These are phyloP conservation scores for Griposia aprilina DNA, from an alignment of 2,888 invertebrate genomes.

Conservation along the genomic window DNA sequence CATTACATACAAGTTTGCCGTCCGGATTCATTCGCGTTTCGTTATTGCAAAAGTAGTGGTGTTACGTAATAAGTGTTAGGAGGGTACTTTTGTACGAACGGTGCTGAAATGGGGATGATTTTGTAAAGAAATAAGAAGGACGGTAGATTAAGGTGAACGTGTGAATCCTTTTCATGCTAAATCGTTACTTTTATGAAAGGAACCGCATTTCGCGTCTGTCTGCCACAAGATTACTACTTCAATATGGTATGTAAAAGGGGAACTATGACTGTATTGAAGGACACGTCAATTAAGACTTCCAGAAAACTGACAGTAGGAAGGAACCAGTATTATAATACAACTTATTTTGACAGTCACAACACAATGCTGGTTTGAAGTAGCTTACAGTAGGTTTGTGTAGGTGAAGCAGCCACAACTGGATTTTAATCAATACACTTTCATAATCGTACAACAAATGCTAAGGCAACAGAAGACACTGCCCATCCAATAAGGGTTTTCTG, in stretches of 20 bases:
- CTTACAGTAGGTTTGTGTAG: not conserved
- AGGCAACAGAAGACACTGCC: not conserved
- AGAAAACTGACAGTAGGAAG: not conserved
- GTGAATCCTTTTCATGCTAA: not conserved
- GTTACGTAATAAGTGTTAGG: slow-evolving; percentile 62
- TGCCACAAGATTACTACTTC: not conserved
- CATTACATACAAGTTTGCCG: slow-evolving; percentile 77
- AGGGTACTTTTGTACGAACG: slow-evolving; percentile 14
- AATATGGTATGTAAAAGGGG: not conserved
- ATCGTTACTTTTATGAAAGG: slow-evolving; percentile 8
- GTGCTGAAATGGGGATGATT: slow-evolving; percentile 19
- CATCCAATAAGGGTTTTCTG: not conserved
- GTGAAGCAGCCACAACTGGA: too few species aligned
- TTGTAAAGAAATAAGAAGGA: slow-evolving; percentile 17
- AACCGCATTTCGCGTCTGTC: too few species aligned
- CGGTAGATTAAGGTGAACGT: not conserved
- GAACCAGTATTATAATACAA: too few species aligned
- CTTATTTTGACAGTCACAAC: not conserved
- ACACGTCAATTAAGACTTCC: not conserved
- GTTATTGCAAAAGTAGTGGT: slow-evolving; percentile 76
- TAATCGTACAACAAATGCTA: not conserved
- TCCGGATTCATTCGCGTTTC: slow-evolving; percentile 69
- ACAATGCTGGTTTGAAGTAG: not conserved
- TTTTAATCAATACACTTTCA: not conserved
- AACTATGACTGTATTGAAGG: not conserved